These are phyloP conservation scores for Tarsius wallacei DNA, from an alignment of 2,797 vertebrate genomes.

Conservation along the genomic window DNA sequence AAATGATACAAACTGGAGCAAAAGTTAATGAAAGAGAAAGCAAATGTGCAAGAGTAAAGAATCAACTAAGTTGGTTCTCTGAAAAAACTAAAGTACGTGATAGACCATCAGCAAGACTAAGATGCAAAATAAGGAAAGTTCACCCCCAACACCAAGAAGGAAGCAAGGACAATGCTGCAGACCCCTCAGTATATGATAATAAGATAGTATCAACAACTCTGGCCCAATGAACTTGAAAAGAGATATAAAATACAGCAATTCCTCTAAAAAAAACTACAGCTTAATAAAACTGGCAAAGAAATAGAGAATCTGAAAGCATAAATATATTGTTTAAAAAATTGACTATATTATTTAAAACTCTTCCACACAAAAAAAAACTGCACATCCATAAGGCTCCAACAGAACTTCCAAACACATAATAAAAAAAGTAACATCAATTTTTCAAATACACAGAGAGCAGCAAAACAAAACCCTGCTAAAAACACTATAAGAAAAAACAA, in stretches of 20 bases:
- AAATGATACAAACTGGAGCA: not conserved
- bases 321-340: not conserved
- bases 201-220: not conserved
- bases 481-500: not conserved
- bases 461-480: not conserved
- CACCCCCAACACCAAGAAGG: not conserved
- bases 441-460: not conserved
- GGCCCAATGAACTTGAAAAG: not conserved
- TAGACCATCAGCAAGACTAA: not conserved
- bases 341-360: not conserved
- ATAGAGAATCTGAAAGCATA: conserved; percentile 14
- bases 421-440: not conserved
- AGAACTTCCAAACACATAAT: not conserved
- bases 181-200: not conserved
- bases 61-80: not conserved
- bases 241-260: not conserved
- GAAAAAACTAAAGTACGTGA: not conserved
- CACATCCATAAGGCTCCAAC: not conserved
- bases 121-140: not conserved
- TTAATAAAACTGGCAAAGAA: not conserved
- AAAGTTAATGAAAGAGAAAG: not conserved
- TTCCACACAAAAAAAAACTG: not conserved
- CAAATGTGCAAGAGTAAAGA: not conserved
- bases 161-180: not conserved
- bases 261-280: not conserved